phyloP scores from a whole-genome alignment of 1,140 invertebrate species.

The Xylocopa sonorina region DNA sequence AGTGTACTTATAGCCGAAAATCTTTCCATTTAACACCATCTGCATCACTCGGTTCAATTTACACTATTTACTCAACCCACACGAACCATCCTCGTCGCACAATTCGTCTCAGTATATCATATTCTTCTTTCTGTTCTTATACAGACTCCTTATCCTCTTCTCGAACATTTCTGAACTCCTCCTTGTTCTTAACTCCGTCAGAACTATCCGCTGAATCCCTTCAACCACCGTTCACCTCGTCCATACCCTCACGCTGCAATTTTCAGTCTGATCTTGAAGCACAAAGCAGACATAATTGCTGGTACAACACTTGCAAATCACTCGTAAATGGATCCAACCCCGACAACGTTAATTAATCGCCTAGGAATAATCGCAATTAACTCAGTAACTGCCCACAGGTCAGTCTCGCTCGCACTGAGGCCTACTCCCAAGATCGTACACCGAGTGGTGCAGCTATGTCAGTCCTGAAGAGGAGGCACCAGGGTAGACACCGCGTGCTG shows the following conservation, averaged over 20 bases:
- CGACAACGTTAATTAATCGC: no score
- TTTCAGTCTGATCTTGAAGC: conserved; percentile 67
- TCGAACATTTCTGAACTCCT: conserved; percentile 17
- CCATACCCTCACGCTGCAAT: neutral
- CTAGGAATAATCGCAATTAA: no score
- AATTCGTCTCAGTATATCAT: neutral
- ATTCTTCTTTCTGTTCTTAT: conserved; percentile 7
- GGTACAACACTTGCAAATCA: no score
- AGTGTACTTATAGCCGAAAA: neutral
- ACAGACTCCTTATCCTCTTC: conserved; percentile 6
- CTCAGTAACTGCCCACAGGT: no score
- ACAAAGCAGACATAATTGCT: conserved; percentile 58
- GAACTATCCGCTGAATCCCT: neutral
- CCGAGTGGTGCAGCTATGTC: no score
- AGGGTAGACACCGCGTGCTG: conserved; percentile 51
- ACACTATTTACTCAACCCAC: neutral
- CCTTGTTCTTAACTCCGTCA: accelerated
- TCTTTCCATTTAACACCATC: neutral
- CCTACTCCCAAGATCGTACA: no score
- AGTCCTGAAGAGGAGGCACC: conserved; percentile 1
- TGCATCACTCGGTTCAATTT: no score
- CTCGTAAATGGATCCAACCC: no score
- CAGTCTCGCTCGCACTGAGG: neutral
- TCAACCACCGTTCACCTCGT: neutral
- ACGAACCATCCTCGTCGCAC: neutral